Evolutionary conservation across 2,888 invertebrate species (phyloP), one percentile per base, ranked within the genome.

Genomic region (Chalcis sispes): DNA sequence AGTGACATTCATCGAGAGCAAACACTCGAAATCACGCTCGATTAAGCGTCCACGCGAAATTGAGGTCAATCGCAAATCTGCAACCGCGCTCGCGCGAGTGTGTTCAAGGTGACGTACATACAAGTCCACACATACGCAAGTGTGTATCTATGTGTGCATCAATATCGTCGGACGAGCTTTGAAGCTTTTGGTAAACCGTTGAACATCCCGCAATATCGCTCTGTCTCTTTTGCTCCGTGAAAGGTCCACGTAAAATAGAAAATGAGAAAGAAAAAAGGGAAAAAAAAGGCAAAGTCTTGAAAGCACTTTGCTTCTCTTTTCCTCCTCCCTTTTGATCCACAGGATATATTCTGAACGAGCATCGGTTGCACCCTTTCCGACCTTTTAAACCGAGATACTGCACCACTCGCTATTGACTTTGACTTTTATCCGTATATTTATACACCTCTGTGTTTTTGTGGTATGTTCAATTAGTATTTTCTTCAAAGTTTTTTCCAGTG

Each of bases 1-100:
- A 29, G 40, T 13, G 59, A 59, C 40, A 25, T 46, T 64, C 50
- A 54, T 40, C 1, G 15, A 27, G 54, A 40, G 48, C 29, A 62
- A 71, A 42, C 42, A 54, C 54, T 61, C 50, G 42, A 71, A 61
- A 71, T 62, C 42, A 27, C 62, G 52, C 52, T 62, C 71, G 42
- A 62, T 62, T 71, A 62, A 71, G 61, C 62, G 29, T 52, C 46
- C n/a, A 1, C 5, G 50, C 23, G 54, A 42, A 54, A 62, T 62
- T 40, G 61, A 52, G 70, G 70, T 61, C 59, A 52, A 70, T 70
- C 70, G 52, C 52, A 61, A 59, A 40, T 20, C 58, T 1, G 15
- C 13, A 20, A 1, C 29, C 15, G 29, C 2, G 5, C 32, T 20
- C 7, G 25, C 13, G 8, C 13, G 8, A 4, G 8, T 13, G 8